Base-by-base conservation (phyloP, 2,888 invertebrate species). In the Drosophila glabriapex region DNA sequence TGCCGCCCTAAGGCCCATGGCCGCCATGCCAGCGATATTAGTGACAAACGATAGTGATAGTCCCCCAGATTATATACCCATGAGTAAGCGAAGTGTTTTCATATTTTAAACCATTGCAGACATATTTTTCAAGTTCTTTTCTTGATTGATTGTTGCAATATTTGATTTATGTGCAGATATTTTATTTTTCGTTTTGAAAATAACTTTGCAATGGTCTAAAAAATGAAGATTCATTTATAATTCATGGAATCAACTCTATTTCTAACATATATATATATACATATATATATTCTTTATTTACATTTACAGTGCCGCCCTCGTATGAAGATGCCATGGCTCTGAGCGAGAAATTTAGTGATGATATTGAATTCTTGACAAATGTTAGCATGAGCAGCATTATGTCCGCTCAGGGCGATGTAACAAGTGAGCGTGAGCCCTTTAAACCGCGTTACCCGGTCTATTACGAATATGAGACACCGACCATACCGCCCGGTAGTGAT, bases 401-500 rank as follows among this genome's bases (percentile, higher is more conserved):
- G 79, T 90, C 87, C 68, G 86, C 85, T 82, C 89, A 89, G 75
- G 85, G 86, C 80, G 91, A 91, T 78, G 87, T 75, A 63, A 89
- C 89, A 90, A 90, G 87, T 75, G 92, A 92, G 77, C 90, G 86
- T 74, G 92, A 92, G 76, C 85, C 91, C 64, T 93, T 93, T 78
- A 92, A 93, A 82, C 93, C 93, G 75, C 93, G 92, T 77, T 93
- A 93, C 79, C 93, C 93, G 76, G 93, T 93, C 80, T 93, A 93
- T 85, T 93, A 93, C 83, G 92, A 93, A 52, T 93, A 92, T 72
- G 91, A 93, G 89, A 93, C 93, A 78, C 93, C 93, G 88, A 92
- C 91, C 79, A 93, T 93, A 92, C 93, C 93, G 91, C 93, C 93
- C 92, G 93, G 93, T 93, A 93, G 92, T 93, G 93, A 93, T 89